Evolutionary conservation across 2,797 vertebrate species (phyloP).

Genomic region (Pseudochaenichthys georgianus): DNA sequence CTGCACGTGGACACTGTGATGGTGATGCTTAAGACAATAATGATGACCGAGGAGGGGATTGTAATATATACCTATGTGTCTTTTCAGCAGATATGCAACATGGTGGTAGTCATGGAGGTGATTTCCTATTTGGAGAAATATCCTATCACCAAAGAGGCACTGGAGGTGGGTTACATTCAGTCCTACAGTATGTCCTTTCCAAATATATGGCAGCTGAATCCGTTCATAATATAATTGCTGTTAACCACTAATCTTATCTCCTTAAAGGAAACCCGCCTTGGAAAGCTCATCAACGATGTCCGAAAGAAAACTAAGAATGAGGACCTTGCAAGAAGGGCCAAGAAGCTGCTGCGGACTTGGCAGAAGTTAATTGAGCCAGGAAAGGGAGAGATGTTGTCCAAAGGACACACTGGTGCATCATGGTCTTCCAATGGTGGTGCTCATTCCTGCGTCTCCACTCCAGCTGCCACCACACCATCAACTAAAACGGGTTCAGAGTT

Average conservation of each 20-base stretch:
- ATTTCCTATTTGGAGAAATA: slow-evolving; percentile 97
- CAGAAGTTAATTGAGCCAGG: slow-evolving; percentile 93
- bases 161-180: slow-evolving; percentile 87
- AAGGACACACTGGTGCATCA: slow-evolving; percentile 80
- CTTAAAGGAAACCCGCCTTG: slow-evolving; percentile 92
- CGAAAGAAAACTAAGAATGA: slow-evolving; percentile 95
- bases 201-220: not conserved
- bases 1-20: not conserved
- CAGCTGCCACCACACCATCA: slow-evolving; percentile 64
- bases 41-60: not conserved
- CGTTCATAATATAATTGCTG: not conserved
- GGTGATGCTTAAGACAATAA: not conserved
- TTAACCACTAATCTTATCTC: slow-evolving; percentile 31
- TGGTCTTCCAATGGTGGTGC: slow-evolving; percentile 86
- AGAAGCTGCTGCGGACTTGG: slow-evolving; percentile 94
- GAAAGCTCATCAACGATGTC: slow-evolving; percentile 96
- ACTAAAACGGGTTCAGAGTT: slow-evolving; percentile 85
- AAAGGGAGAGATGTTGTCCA: slow-evolving; percentile 84
- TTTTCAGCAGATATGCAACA: slow-evolving; percentile 93
- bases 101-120: slow-evolving; percentile 95
- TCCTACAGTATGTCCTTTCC: not conserved
- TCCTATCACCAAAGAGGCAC: slow-evolving; percentile 97
- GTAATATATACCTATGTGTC: slow-evolving; percentile 22
- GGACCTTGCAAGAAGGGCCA: slow-evolving; percentile 94
- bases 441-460: slow-evolving; percentile 80